Evolutionary conservation across 2,797 vertebrate species (phyloP).

Genomic region (Clarias fuscus): DNA sequence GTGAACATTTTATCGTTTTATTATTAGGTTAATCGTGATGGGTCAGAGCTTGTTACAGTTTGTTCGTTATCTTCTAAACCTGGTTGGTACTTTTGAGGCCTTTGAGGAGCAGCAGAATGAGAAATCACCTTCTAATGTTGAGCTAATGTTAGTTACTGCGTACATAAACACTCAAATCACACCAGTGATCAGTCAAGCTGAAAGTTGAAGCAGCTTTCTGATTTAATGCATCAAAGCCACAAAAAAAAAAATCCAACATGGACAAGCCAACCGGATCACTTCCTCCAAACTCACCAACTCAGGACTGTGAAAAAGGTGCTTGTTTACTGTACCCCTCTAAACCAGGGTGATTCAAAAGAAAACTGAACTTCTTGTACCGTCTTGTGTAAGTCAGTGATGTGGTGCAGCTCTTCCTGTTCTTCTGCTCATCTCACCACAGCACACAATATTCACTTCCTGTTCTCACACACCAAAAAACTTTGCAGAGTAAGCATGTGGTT

Average conservation of each 20-base stretch:
- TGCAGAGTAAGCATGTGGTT: slow-evolving; percentile 3
- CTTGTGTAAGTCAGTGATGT: background rate
- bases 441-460: slow-evolving; percentile 12
- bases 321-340: background rate
- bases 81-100: background rate
- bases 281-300: background rate
- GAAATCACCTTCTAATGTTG: background rate
- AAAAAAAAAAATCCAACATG: too few relatives aligned
- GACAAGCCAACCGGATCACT: background rate
- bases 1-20: background rate
- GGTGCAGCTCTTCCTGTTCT: slow-evolving; percentile 4
- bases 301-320: background rate
- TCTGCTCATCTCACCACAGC: slow-evolving; percentile 1
- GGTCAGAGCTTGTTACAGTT: background rate
- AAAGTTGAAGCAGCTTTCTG: background rate
- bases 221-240: background rate
- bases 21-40: background rate
- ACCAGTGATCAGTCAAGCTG: background rate
- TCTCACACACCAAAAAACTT: background rate
- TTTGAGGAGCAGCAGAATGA: background rate
- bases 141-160: background rate
- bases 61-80: background rate
- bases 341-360: background rate
- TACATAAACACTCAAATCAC: background rate
- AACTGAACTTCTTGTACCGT: background rate